Evolutionary conservation across 2,888 invertebrate species (phyloP).

Genomic region (Phragmatobia fuliginosa): DNA sequence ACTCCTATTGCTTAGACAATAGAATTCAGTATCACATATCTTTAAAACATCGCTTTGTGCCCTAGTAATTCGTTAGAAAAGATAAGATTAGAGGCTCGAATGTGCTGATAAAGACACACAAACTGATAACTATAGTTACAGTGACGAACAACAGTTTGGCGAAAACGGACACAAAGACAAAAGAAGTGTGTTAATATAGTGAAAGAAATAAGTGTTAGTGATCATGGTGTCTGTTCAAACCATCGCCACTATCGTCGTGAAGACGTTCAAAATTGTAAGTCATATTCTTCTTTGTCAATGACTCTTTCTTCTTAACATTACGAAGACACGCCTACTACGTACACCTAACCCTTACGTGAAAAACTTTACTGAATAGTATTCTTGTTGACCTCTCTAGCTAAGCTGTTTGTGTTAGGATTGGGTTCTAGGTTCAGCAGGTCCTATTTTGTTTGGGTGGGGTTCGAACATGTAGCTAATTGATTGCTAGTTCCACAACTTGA

Average conservation of each 20-base stretch:
- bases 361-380: background rate
- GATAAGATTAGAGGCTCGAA: constrained; percentile 78
- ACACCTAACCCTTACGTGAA: background rate
- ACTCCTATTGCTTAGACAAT: constrained; percentile 31
- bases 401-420: background rate
- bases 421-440: background rate
- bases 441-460: background rate
- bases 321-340: background rate
- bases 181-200: constrained; percentile 54
- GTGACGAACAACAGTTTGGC: constrained; percentile 70
- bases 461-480: background rate
- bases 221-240: constrained; percentile 94
- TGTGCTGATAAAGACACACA: constrained; percentile 69
- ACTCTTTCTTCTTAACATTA: background rate
- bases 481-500: background rate
- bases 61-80: constrained; percentile 79
- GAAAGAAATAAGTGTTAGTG: constrained; percentile 52
- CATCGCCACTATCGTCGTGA: constrained; percentile 93
- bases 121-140: constrained; percentile 75
- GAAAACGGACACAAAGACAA: constrained; percentile 74
- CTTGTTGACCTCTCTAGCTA: background rate
- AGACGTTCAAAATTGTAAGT: constrained; percentile 94
- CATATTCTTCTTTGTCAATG: constrained; percentile 19
- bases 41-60: constrained; percentile 57
- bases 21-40: constrained; percentile 33